phyloP scores from a whole-genome alignment of 2,888 invertebrate genomes.

The Eupeodes luniger region DNA sequence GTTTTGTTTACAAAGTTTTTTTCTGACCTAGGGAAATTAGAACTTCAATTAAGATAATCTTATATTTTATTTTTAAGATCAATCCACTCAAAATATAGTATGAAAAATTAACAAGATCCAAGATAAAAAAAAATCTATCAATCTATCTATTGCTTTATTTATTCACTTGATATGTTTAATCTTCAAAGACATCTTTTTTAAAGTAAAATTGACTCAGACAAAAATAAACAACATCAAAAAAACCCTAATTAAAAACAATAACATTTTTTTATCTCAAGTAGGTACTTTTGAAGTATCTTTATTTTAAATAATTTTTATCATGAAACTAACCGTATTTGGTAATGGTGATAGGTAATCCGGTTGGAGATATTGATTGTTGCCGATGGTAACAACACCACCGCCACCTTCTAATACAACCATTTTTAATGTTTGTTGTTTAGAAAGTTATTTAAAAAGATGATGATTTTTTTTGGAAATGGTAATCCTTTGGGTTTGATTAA shows the following conservation, averaged over 20 bases:
- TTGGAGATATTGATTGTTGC: slow-evolving; percentile 97
- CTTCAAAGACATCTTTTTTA: background rate
- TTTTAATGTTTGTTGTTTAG: slow-evolving; percentile 54
- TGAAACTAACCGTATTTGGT: slow-evolving; percentile 94
- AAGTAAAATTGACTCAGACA: background rate
- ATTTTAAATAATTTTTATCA: background rate
- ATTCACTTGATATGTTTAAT: background rate
- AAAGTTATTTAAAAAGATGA: slow-evolving; percentile 56
- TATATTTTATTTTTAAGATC: no score
- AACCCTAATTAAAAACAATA: background rate
- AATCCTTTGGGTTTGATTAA: slow-evolving; percentile 51
- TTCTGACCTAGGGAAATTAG: no score
- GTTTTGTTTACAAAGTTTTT: no score
- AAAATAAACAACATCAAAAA: background rate
- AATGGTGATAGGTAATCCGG: slow-evolving; percentile 98
- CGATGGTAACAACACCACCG: slow-evolving; percentile 94
- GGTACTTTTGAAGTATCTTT: background rate
- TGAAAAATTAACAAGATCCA: no score
- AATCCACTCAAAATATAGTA: no score
- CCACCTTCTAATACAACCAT: slow-evolving; percentile 97
- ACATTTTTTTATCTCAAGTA: slow-evolving; percentile 8
- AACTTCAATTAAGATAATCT: no score
- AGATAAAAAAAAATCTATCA: background rate
- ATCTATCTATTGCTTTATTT: background rate
- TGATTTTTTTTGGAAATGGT: slow-evolving; percentile 42